Percentiles rank a stretch among this genome's conserved stretches.
Conservation (phyloP, 2,113 vertebrate genomes). For the Syngnathoides biaculeatus region DNA sequence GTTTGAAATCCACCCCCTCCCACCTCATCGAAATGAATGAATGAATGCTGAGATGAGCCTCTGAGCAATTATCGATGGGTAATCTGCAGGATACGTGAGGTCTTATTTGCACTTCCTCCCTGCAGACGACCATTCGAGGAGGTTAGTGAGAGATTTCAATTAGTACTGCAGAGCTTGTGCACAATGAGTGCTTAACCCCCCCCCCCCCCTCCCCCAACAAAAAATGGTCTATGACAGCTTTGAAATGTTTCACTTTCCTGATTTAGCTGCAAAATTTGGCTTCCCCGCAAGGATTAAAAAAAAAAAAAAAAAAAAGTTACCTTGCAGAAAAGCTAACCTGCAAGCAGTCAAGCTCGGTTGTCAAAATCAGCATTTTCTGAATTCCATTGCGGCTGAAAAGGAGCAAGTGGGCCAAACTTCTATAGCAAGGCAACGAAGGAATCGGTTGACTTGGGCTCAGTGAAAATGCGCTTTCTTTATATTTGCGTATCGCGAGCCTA, state of each 20-base stretch:
- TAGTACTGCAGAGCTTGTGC: slow-evolving; percentile 6
- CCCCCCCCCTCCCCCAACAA: no score
- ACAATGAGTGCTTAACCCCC: neutral
- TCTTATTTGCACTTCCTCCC: slow-evolving; percentile 10
- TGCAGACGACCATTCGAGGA: slow-evolving; percentile 6
- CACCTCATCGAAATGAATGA: slow-evolving; percentile 1
- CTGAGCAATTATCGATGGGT: slow-evolving; percentile 15
- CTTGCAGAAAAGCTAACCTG: neutral
- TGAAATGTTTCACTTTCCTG: neutral
- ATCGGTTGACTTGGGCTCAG: neutral
- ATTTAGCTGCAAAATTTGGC: neutral
- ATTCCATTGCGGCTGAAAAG: slow-evolving; percentile 33
- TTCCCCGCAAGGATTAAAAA: neutral
- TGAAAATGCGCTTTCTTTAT: neutral
- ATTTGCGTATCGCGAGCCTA: neutral
- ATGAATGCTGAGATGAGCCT: slow-evolving; percentile 12
- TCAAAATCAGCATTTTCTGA: slow-evolving; percentile 21
- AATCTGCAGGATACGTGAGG: slow-evolving; percentile 17
- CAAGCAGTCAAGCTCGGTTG: slow-evolving; percentile 14
- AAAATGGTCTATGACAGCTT: neutral
- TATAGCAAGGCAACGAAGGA: no score
- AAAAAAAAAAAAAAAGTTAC: neutral
- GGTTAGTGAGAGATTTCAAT: slow-evolving; percentile 27
- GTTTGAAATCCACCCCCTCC: neutral
- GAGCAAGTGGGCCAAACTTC: slow-evolving; percentile 19